Conservation (phyloP, 1,140 invertebrate genomes). For the Brachionus plicatilis region DNA sequence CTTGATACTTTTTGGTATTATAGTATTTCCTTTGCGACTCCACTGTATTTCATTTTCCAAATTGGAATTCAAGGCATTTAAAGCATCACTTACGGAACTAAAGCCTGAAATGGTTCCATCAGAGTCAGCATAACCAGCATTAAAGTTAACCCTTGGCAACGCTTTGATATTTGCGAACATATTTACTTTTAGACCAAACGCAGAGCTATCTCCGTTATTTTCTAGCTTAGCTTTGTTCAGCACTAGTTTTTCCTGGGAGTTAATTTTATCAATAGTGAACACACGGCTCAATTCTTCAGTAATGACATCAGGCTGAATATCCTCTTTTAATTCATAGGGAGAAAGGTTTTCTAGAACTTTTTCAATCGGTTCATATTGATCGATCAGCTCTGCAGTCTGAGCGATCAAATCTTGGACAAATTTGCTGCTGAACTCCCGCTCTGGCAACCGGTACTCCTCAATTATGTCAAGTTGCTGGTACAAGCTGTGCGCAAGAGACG, state of each 20-base stretch:
- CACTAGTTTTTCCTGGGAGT: not conserved
- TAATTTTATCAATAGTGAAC: not conserved
- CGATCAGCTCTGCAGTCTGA: not conserved
- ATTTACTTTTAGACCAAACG: not conserved
- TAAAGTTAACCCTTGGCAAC: not conserved
- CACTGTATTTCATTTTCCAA: not conserved
- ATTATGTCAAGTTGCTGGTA: not conserved
- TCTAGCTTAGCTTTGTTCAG: not conserved
- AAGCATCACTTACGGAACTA: not conserved
- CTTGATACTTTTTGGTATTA: not conserved
- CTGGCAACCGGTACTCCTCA: not conserved
- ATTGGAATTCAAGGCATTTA: not conserved
- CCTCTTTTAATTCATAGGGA: not conserved
- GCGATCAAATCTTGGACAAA: not conserved
- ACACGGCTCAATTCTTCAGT: not conserved
- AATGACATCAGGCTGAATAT: not conserved
- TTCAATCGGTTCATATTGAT: not conserved
- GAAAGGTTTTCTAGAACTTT: not conserved
- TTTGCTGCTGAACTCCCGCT: not conserved
- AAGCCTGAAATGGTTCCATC: not conserved
- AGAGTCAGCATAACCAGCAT: not conserved
- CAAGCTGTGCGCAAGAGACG: not conserved
- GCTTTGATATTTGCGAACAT: not conserved
- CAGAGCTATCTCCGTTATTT: not conserved
- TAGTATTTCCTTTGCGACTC: not conserved